phyloP scores from a whole-genome alignment of 2,113 vertebrate species.

The Python bivittatus region DNA sequence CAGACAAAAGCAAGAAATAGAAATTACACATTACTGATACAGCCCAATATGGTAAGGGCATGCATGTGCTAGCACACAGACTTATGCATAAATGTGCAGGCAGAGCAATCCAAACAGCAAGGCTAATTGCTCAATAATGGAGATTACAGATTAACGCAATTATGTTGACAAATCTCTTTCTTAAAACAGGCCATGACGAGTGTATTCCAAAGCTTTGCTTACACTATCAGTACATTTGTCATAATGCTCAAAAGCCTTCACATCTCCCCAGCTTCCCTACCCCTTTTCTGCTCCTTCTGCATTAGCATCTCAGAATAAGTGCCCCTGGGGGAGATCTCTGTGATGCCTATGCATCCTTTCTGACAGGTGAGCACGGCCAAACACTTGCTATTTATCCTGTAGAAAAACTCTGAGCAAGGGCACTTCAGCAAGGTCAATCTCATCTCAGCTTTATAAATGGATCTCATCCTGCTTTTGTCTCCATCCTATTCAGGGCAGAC shows the following conservation, averaged over 20 bases:
- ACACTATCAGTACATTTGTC: conserved; percentile 56
- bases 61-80: conserved; percentile 35
- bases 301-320: conserved; percentile 41
- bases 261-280: conserved; percentile 22
- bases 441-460: conserved; percentile 55
- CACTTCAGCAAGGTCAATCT: conserved; percentile 64
- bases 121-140: conserved; percentile 66
- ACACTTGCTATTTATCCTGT: conserved; percentile 56
- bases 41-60: conserved; percentile 66
- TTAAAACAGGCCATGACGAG: neutral
- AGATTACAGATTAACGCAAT: conserved; percentile 65
- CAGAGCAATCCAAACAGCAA: conserved; percentile 72
- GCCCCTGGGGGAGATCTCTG: conserved; percentile 50
- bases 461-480: conserved; percentile 32
- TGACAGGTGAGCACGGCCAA: conserved; percentile 44
- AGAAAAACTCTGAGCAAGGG: conserved; percentile 64
- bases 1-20: conserved; percentile 83
- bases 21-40: conserved; percentile 79
- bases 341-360: conserved; percentile 33
- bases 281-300: conserved; percentile 32
- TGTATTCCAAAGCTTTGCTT: conserved; percentile 46
- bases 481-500: neutral
- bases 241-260: conserved; percentile 42
- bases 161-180: conserved; percentile 34
- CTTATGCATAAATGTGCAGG: conserved; percentile 62